Base-by-base conservation (phyloP, 2,888 invertebrate species). In the Pharmacophagus antenor region DNA sequence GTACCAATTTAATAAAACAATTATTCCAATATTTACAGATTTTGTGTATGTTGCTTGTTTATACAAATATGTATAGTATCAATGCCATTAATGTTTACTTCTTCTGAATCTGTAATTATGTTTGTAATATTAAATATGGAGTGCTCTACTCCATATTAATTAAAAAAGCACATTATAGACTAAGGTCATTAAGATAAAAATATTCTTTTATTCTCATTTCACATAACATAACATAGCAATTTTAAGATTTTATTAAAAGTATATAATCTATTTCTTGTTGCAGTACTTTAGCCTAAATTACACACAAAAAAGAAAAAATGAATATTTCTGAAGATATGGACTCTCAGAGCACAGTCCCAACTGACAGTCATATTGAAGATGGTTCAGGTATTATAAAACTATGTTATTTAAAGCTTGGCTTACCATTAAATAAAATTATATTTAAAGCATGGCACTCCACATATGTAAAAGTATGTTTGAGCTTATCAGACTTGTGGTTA, bases 271-370 rank as follows among this genome's bases (percentile, higher is more conserved):
- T 47, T 53, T n/a, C n/a, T 42, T 53, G 17, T 53, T 59, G 12
- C 42, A 53, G 48, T 18, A 20, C 12, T 41, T 25, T 12, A 44
- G 31, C 22, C 8, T 21, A 23, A 41, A 20, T 17, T 46, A 2
- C 37, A 56, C 17, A 15, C 8, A 15, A 22, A 17, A 31, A 52
- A 12, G 7, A 60, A 63, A 75, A 68, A 65, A 88, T 84, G 84
- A 86, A 87, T 75, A 82, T 76, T 54, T 80, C 88, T 21, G 89
- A 88, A 62, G 88, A 88, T 68, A 76, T 85, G 1, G 88, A 88
- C 66, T 82, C 84, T 2, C 62, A 84, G 63, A 85, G 79, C 72
- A 82, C 80, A 1, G 73, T 83, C n/a, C 82, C 82, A 44, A 84
- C 85, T 7, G 88, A 89, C 31, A 80, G 80, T 42, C 84, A 85